Evolutionary conservation across 1,140 invertebrate genomes (phyloP).

Genomic region (Monomorium pharaonis): DNA sequence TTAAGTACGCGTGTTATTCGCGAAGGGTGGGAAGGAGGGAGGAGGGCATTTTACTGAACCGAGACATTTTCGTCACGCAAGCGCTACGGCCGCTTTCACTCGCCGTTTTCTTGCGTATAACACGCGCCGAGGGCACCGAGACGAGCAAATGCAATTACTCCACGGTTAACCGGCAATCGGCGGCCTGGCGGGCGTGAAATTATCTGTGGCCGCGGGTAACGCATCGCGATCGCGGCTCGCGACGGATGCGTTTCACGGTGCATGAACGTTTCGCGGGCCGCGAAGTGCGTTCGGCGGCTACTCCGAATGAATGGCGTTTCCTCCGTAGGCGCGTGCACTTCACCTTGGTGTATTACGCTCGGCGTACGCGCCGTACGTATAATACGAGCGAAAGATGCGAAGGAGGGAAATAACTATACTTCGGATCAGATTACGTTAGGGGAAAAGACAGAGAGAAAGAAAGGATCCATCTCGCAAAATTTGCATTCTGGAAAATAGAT

Average conservation of each 20-base stretch:
- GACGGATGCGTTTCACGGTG: conserved; percentile 63
- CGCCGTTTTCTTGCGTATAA: neutral
- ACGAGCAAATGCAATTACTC: conserved; percentile 57
- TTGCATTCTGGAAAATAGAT: neutral
- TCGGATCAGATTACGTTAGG: neutral
- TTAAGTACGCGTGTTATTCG: neutral
- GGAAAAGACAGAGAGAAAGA: neutral
- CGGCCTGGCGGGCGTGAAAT: conserved; percentile 59
- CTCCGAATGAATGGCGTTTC: conserved; percentile 44
- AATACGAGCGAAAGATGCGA: neutral
- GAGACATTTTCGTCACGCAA: conserved; percentile 36
- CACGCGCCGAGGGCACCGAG: neutral
- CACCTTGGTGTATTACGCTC: conserved; percentile 58
- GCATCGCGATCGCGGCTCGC: conserved; percentile 23
- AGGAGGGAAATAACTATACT: neutral
- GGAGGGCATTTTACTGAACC: conserved; percentile 7
- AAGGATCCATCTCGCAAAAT: neutral
- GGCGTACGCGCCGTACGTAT: neutral
- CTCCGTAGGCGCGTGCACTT: conserved; percentile 54
- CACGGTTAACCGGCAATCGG: conserved; percentile 63
- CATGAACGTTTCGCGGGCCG: conserved; percentile 45
- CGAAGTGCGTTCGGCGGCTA: conserved; percentile 66
- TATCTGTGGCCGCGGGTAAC: conserved; percentile 32
- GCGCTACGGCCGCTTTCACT: conserved; percentile 54
- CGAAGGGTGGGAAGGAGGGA: too few species aligned